Percentiles rank a stretch among this genome's conserved stretches.
These are phyloP conservation scores for Mesoligia furuncula DNA, from an alignment of 2,888 invertebrate genomes.

Conservation along the genomic window DNA sequence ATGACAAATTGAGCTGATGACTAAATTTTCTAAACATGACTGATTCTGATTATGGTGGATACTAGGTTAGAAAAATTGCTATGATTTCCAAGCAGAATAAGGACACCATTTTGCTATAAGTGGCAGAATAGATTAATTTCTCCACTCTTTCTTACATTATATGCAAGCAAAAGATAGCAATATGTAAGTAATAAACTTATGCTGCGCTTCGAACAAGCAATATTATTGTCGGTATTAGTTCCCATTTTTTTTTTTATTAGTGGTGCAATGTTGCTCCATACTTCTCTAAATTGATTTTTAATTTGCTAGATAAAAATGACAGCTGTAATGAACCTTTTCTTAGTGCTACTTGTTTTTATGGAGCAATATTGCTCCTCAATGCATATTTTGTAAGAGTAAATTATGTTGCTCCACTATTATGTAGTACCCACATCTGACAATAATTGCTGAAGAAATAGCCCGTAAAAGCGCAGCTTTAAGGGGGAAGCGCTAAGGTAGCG, in stretches of 20 bases:
- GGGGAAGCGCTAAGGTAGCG: too few relatives aligned
- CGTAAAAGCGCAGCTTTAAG: conserved; percentile 5
- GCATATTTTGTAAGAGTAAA: neutral
- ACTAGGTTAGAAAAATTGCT: neutral
- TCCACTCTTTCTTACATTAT: neutral
- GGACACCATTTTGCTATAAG: neutral
- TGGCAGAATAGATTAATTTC: neutral
- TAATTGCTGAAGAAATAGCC: neutral
- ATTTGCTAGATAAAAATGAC: neutral
- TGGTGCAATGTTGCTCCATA: neutral
- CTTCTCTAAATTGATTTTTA: neutral
- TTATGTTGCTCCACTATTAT: neutral
- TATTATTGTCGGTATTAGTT: neutral
- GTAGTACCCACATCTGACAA: neutral
- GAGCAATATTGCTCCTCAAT: neutral
- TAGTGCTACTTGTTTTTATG: neutral
- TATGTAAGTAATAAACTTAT: neutral
- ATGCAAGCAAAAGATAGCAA: neutral
- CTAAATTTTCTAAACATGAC: conserved; percentile 9
- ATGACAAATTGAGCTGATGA: conserved; percentile 32
- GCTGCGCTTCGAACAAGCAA: neutral
- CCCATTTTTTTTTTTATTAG: neutral
- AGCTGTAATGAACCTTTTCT: neutral
- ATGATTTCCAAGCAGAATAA: neutral
- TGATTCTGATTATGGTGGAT: neutral